Percentiles rank a stretch among this genome's conserved stretches.
Conservation (phyloP, 37 sponge, comb jelly and placozoan species). For the Haliclona indistincta region DNA sequence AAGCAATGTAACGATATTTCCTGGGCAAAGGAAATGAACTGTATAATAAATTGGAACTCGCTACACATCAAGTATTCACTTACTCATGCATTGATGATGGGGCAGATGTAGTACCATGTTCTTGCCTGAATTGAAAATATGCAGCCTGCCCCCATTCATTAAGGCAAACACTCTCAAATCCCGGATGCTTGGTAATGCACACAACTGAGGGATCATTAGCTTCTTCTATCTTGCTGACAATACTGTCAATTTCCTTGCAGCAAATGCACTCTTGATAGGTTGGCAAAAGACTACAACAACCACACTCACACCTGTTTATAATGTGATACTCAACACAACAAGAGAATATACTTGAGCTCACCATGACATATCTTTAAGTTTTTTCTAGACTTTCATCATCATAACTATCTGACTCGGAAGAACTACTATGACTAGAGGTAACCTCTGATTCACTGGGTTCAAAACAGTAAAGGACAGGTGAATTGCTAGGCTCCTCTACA, state of each 20-base stretch:
- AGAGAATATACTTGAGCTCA: too few relatives aligned
- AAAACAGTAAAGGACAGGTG: too few relatives aligned
- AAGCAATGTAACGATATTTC: neutral
- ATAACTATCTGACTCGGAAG: too few relatives aligned
- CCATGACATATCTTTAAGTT: too few relatives aligned
- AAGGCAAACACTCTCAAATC: slow-evolving; percentile 51
- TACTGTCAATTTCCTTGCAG: slow-evolving; percentile 5
- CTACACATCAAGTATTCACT: neutral
- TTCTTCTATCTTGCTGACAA: slow-evolving; percentile 17
- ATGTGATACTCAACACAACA: too few relatives aligned
- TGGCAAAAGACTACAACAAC: slow-evolving; percentile 1
- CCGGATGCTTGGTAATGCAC: slow-evolving; percentile 44
- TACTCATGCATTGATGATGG: neutral
- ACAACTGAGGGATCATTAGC: neutral
- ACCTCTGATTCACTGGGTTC: too few relatives aligned
- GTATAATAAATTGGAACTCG: neutral
- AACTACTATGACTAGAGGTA: too few relatives aligned
- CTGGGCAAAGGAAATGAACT: slow-evolving; percentile 15
- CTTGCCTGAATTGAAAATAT: slow-evolving; percentile 22
- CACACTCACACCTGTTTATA: slow-evolving; percentile 5
- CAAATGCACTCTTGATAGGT: slow-evolving; percentile 18
- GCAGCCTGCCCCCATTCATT: slow-evolving; percentile 56
- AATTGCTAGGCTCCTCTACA: too few relatives aligned
- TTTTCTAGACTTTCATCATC: too few relatives aligned
- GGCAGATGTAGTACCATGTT: slow-evolving; percentile 18